Conservation (phyloP, 2,113 vertebrate genomes). For the Mirza zaza region DNA sequence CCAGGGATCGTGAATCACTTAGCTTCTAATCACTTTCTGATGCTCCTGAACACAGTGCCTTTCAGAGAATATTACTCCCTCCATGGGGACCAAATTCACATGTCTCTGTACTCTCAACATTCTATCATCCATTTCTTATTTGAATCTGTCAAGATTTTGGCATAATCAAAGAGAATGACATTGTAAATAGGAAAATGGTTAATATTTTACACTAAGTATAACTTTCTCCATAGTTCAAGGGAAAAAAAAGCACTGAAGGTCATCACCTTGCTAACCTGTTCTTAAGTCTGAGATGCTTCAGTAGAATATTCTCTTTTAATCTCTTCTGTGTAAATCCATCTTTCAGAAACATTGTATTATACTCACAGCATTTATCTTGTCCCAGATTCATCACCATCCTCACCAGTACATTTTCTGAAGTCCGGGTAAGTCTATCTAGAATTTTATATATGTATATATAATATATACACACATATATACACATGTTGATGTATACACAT, state of each 20-base stretch:
- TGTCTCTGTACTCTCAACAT: not conserved
- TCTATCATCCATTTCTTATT: not conserved
- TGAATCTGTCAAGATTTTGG: not conserved
- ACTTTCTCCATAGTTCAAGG: not conserved
- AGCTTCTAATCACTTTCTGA: not conserved
- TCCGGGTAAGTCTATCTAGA: not conserved
- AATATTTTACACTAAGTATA: not conserved
- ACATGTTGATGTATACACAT: not conserved
- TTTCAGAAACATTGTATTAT: not conserved
- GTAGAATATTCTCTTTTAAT: not conserved
- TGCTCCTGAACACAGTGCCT: too few relatives aligned
- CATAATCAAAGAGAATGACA: not conserved
- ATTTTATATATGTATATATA: not conserved
- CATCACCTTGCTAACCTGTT: not conserved
- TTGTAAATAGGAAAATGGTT: not conserved
- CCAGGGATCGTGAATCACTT: not conserved
- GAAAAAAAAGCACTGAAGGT: not conserved
- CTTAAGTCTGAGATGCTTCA: not conserved
- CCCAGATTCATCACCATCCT: not conserved
- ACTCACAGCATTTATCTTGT: not conserved
- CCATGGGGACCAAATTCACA: too few relatives aligned
- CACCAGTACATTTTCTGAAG: not conserved
- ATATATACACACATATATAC: not conserved
- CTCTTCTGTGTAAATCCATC: not conserved
- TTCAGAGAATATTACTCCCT: not conserved